phyloP scores from a whole-genome alignment of 2,113 vertebrate genomes.

The Aphyosemion australe region DNA sequence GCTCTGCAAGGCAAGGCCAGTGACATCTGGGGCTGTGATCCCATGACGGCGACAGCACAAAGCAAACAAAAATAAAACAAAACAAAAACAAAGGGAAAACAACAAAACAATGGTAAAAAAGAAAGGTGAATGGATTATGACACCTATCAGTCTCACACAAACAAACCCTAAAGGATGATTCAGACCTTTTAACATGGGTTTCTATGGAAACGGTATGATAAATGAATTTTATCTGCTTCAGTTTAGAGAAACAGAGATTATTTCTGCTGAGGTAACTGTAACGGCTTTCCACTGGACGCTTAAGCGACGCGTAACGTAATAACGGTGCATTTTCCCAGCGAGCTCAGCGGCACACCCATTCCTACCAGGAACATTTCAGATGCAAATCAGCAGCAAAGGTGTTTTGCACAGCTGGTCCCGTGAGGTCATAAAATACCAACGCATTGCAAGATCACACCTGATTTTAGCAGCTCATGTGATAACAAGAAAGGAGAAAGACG shows the following conservation, averaged over 20 bases:
- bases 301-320: no score
- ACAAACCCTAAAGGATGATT: conserved; percentile 12
- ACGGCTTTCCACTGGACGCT: no score
- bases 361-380: no score
- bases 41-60: conserved; percentile 79
- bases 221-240: background rate
- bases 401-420: no score
- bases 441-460: no score
- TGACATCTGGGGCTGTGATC: conserved; percentile 84
- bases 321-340: no score
- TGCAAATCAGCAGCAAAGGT: no score
- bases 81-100: conserved; percentile 68
- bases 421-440: no score
- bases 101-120: conserved; percentile 75
- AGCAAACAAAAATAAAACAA: conserved; percentile 75
- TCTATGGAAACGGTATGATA: background rate
- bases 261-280: background rate
- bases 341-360: no score
- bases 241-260: background rate
- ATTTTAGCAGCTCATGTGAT: no score
- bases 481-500: no score
- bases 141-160: conserved; percentile 27
- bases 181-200: background rate
- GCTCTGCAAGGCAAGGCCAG: conserved; percentile 85
- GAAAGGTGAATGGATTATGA: conserved; percentile 69